Percentiles rank a stretch among this genome's conserved stretches.
These are phyloP conservation scores for Synanthedon tipuliformis DNA, from an alignment of 2,888 invertebrate genomes.

Conservation along the genomic window DNA sequence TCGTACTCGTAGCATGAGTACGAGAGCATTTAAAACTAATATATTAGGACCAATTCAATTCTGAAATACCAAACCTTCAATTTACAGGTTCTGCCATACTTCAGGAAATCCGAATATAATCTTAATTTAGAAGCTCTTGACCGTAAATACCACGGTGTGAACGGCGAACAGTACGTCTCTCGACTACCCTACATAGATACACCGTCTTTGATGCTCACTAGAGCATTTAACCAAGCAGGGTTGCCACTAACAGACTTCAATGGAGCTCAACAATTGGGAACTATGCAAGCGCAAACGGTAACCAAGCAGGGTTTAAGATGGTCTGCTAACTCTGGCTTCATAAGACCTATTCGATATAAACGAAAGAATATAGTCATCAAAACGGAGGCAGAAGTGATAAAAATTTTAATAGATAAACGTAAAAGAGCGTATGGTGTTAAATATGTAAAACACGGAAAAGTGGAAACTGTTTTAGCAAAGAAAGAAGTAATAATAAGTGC, in stretches of 20 bases:
- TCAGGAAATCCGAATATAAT: conserved; percentile 74
- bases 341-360: conserved; percentile 71
- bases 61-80: conserved; percentile 1
- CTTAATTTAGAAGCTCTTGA: conserved; percentile 57
- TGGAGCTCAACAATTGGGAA: conserved; percentile 61
- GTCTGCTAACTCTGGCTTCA: conserved; percentile 74
- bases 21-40: no score
- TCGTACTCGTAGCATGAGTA: no score
- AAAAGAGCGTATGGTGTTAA: conserved; percentile 37
- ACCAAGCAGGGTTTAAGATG: conserved; percentile 65
- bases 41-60: no score
- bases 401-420: conserved; percentile 64
- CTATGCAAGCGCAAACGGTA: conserved; percentile 69
- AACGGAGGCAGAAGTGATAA: conserved; percentile 61
- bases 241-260: conserved; percentile 69
- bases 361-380: conserved; percentile 60
- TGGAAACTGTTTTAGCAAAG: conserved; percentile 27
- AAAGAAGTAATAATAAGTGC: conserved; percentile 45
- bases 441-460: conserved; percentile 21
- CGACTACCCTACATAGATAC: conserved; percentile 71
- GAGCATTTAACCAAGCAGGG: conserved; percentile 71
- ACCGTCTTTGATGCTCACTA: conserved; percentile 62
- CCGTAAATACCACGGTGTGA: conserved; percentile 66
- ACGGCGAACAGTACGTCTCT: conserved; percentile 72
- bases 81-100: conserved; percentile 74